Evolutionary conservation across 2,113 vertebrate species (phyloP).

Genomic region (Zosterops pallidus): DNA sequence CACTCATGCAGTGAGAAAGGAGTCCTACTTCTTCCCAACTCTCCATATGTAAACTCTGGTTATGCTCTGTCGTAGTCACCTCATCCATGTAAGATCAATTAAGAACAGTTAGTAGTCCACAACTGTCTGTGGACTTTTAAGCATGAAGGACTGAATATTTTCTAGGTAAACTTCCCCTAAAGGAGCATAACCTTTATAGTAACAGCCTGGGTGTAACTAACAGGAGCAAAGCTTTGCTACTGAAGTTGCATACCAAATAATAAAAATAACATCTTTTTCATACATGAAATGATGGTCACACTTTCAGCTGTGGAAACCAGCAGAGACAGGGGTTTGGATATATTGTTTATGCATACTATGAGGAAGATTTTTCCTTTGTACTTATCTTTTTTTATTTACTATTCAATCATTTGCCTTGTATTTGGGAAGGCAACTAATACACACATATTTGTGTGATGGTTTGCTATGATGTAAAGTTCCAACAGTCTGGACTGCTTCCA

Average conservation of each 20-base stretch:
- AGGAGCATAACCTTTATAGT: not conserved
- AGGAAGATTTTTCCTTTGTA: not conserved
- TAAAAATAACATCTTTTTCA: not conserved
- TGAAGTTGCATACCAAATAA: not conserved
- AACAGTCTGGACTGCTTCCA: slow-evolving; percentile 32
- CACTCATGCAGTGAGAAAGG: not conserved
- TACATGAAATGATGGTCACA: not conserved
- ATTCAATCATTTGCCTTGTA: not conserved
- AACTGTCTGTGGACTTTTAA: not conserved
- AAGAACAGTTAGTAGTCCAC: not conserved
- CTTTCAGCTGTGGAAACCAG: not conserved
- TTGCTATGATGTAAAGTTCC: not conserved
- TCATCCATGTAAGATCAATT: not conserved
- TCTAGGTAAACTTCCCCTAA: not conserved
- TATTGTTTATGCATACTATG: not conserved
- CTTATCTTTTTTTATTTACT: not conserved
- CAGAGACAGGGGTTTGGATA: not conserved
- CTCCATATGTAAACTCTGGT: not conserved
- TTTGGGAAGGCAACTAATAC: not conserved
- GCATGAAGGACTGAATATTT: not conserved
- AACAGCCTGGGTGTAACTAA: not conserved
- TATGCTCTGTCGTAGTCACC: not conserved
- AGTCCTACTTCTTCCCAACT: not conserved
- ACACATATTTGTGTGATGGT: not conserved
- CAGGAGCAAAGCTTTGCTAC: not conserved